Conservation (phyloP, 2,113 vertebrate species). For the Nothoprocta pentlandii region DNA sequence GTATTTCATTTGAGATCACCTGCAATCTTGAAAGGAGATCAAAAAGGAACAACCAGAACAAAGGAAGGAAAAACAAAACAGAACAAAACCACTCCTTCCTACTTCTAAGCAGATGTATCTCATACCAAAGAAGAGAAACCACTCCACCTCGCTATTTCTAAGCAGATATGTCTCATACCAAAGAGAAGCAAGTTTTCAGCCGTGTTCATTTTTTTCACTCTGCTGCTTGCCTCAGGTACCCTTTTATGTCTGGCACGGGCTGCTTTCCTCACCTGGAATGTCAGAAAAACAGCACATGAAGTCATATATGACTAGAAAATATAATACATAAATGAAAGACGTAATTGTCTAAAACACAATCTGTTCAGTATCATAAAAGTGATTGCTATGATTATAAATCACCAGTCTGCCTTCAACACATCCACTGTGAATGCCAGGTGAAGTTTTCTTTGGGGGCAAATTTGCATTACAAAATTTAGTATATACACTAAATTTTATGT, state of each 20-base stretch:
- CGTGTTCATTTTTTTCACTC: rapidly evolving
- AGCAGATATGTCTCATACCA: not conserved
- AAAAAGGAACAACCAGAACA: not conserved
- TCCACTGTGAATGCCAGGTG: rapidly evolving
- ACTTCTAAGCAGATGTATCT: not conserved
- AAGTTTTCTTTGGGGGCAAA: not conserved
- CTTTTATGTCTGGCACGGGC: rapidly evolving
- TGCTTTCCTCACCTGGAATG: rapidly evolving
- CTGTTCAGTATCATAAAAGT: rapidly evolving
- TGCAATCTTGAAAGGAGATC: no score
- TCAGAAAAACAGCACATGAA: rapidly evolving
- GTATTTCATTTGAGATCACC: not conserved
- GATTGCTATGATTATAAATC: not conserved
- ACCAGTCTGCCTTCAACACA: no score
- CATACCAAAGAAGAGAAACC: not conserved
- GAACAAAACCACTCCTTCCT: not conserved
- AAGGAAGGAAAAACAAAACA: not conserved
- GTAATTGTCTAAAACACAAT: rapidly evolving
- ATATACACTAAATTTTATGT: not conserved
- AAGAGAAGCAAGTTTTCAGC: not conserved
- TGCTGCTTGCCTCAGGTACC: rapidly evolving
- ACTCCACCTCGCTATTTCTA: not conserved
- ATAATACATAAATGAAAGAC: not conserved
- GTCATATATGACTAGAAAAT: not conserved
- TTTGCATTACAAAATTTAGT: not conserved